Evolutionary conservation across 37 sponge, comb jelly and placozoan genomes (phyloP).

Genomic region (Chondrosia reniformis): DNA sequence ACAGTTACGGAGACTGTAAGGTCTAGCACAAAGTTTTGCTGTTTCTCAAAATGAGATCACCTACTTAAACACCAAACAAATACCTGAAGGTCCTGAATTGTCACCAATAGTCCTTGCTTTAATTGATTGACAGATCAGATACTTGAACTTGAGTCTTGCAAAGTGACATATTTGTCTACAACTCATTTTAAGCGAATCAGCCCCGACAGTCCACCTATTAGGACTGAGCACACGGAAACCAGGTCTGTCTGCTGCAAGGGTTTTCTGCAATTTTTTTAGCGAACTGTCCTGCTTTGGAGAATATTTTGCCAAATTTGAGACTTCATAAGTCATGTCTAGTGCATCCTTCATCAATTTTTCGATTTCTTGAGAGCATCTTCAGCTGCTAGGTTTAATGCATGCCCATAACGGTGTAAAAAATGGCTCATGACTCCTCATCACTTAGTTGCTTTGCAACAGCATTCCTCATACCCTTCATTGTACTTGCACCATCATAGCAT

Average conservation of each 20-base stretch:
- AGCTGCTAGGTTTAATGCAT: conserved; percentile 22
- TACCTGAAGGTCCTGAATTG: conserved; percentile 16
- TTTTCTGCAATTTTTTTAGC: background rate
- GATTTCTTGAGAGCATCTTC: conserved; percentile 4
- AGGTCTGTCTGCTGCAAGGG: conserved; percentile 4
- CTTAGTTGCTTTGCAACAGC: conserved; percentile 6
- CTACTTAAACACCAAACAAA: background rate
- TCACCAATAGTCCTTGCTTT: background rate
- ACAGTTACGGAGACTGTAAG: background rate
- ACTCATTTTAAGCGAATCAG: conserved; percentile 20
- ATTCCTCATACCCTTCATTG: background rate
- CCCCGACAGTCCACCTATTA: conserved; percentile 27
- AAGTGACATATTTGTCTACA: background rate
- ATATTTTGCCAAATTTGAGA: conserved; percentile 18
- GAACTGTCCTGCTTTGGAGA: conserved; percentile 5
- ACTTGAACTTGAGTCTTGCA: background rate
- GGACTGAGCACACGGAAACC: conserved; percentile 26
- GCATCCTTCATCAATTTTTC: conserved; percentile 7
- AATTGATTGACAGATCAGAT: background rate
- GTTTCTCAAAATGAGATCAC: background rate
- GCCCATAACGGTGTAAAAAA: conserved; percentile 16
- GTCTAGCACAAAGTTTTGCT: conserved; percentile 13
- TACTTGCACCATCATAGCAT: conserved; percentile 29
- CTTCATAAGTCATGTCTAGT: conserved; percentile 8
- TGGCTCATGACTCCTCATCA: background rate